Evolutionary conservation across 2,113 vertebrate species (phyloP).

Genomic region (Ceyx cyanopectus): DNA sequence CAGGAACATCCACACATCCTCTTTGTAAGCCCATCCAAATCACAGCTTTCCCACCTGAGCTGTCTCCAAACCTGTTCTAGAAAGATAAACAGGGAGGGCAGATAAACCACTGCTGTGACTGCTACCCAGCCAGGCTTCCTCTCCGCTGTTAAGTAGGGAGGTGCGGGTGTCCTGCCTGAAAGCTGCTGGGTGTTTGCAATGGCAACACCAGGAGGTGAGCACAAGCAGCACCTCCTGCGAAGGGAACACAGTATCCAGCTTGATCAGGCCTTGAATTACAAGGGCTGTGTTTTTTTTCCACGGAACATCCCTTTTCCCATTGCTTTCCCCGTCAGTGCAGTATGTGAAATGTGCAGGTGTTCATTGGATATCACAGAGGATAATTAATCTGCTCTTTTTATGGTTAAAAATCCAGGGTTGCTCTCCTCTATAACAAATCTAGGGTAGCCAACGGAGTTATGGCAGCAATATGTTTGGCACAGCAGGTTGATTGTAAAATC

Average conservation of each 20-base stretch:
- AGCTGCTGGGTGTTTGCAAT: not conserved
- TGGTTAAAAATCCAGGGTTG: not conserved
- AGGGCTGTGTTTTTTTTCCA: not conserved
- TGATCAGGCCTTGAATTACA: not conserved
- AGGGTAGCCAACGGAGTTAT: not conserved
- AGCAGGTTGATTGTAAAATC: not conserved
- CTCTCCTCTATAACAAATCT: not conserved
- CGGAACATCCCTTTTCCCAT: not conserved
- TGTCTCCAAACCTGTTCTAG: not conserved
- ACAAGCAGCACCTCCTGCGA: not conserved
- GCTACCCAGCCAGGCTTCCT: not conserved
- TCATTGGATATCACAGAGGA: not conserved
- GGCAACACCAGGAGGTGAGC: not conserved
- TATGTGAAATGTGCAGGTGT: not conserved
- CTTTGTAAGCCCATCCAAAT: fast-evolving
- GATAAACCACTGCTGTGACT: not conserved
- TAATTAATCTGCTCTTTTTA: not conserved
- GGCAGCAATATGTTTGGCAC: not conserved
- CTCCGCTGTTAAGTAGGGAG: not conserved
- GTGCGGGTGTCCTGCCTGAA: not conserved
- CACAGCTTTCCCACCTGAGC: not conserved
- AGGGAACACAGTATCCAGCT: not conserved
- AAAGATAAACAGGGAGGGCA: not conserved
- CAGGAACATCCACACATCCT: fast-evolving
- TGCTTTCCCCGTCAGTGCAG: not conserved